Evolutionary conservation across 2,888 invertebrate genomes (phyloP), one percentile per base, ranked within the genome.

Genomic region (Anticlea derivata): DNA sequence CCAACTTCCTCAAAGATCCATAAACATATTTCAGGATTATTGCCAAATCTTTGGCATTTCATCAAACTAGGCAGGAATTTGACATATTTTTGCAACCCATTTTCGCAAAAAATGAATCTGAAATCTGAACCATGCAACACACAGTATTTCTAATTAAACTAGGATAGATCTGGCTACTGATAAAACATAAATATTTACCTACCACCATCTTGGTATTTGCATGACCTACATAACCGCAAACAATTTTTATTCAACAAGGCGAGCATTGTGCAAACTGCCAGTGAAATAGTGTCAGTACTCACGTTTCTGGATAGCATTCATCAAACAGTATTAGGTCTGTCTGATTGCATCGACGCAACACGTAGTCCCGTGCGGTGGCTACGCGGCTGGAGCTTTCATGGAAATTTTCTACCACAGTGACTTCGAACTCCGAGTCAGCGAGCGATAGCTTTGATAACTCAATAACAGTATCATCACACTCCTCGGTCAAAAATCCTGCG

Each of bases 281-380:
- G 31, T 44, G 8, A 43, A 26, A n/a, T 41, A 6, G 37, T 10
- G 17, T 22, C 7, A 5, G 23, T 73, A 88, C 92, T 92, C 75
- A 94, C 94, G 90, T 78, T 67, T 92, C 86, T 58, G 94, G 92
- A 82, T 95, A 96, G 76, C 93, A 92, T 83, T 92, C 89, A 78
- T 92, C 90, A 86, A 96, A 96, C 50, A 83, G 79, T 59, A 93
- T 68, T 31, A 93, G 91, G 60, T 92, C 91, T 13, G 89, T 81
- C 82, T 96, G 95, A 59, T 87, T 88, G 80, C 96, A 96, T 81
- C 93, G 92, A 70, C 93, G 91, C 59, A 96, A 86, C 83, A 91
- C 91, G 83, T 85, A 88, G 66, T 90, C 91, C 58, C 82, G 78
- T 35, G 91, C 87, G 52, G 84, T 80, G 23, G 79, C 66, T 65